Base-by-base conservation (phyloP, 2,113 vertebrate genomes). In the Tragelaphus buxtoni region DNA sequence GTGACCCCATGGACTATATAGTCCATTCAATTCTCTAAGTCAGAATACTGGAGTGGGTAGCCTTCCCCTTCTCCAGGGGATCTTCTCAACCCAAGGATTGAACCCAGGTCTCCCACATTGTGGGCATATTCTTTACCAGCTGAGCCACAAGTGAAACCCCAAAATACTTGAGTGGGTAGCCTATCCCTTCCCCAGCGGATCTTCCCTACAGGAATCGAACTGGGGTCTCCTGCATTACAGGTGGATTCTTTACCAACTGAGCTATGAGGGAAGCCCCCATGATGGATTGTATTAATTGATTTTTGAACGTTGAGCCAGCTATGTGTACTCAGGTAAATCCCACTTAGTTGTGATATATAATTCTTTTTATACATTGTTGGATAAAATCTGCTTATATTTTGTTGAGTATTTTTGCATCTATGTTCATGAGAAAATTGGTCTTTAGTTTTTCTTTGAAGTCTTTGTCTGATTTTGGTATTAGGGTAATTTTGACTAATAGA, bases 361-460 rank as follows among this genome's bases (percentile, higher is more conserved):
- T 58, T 91, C 18, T 65, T 92, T 95, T 95, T 24, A 60, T 77
- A 69, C 9, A 30, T 58, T 91, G 22, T 51, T 61, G 17, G 14
- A 80, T 95, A 85, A 47, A 5, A 92, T 88, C 56, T 88, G 26
- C n/a, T 84, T 58, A 53, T 28, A 80, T 95, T 94, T 88, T 89
- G 9, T 92, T 79, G 45, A 92, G 17, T 20, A 83, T 72, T 93
- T 96, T 95, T 95, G 17, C 5, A 80, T 79, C 51, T 89, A 3
- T 61, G 12, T 63, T 92, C 16, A 20, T 79, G 79, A 84, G 55
- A 94, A 10, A 85, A 91, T 14, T 88, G 32, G 49, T 65, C 42
- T 49, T 49, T 69, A 32, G 17, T 58, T 69, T 76, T 94, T 56
- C 51, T 85, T 90, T 83, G 47, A 76, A 76, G 42, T 91, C 39